phyloP scores from a whole-genome alignment of 2,113 vertebrate species.

The Delphinus delphis region DNA sequence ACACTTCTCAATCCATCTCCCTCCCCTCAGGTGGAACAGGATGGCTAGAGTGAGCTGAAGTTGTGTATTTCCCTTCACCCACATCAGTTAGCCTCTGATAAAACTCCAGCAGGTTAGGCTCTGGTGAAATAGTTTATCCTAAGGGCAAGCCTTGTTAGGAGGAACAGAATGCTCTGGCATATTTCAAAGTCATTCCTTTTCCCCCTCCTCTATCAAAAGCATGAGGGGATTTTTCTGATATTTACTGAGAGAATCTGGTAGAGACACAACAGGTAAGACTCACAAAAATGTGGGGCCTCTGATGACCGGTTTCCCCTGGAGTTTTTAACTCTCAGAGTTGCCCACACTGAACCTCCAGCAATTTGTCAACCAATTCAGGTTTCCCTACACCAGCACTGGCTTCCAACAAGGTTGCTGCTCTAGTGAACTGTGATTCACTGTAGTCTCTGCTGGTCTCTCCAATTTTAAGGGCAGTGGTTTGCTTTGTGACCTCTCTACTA shows the following conservation, averaged over 20 bases:
- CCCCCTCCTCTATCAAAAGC: neutral
- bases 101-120: neutral
- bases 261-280: neutral
- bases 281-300: neutral
- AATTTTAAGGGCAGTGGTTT: neutral
- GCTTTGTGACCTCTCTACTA: neutral
- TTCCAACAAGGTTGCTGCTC: neutral
- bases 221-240: neutral
- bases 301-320: neutral
- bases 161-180: neutral
- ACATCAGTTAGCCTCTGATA: neutral
- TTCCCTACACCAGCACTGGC: neutral
- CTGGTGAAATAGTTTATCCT: neutral
- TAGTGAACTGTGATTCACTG: neutral
- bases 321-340: neutral
- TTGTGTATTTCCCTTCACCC: neutral
- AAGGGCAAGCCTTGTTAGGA: neutral
- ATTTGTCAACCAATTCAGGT: neutral
- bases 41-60: neutral
- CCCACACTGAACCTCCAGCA: neutral
- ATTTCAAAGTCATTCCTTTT: conserved; percentile 5
- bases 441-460: neutral
- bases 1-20: neutral
- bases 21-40: neutral
- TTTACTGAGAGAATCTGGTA: neutral